Evolutionary conservation across 2,888 invertebrate species (phyloP), one percentile per base, ranked within the genome.

Genomic region (Dasysyrphus tricinctus): DNA sequence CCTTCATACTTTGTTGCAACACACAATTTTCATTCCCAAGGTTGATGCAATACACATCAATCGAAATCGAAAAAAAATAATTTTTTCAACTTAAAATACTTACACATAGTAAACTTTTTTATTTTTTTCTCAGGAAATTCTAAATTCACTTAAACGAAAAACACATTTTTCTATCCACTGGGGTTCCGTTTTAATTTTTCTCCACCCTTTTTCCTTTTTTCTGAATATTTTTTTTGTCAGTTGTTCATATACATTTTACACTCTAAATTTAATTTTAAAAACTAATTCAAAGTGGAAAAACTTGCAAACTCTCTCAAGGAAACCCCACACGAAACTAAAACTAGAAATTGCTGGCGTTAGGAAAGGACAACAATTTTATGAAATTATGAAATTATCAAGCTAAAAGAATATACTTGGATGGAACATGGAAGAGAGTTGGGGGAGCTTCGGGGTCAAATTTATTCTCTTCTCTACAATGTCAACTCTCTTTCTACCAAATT

Each of bases 361-460:
- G 82, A 86, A 74, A 86, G 82, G 82, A 86, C 82, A 61, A 79
- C 74, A 49, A 39, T 67, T 79, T 79, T 67, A 37, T 59, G 70
- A 84, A 84, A 84, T 76, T 67, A 72, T 83, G 80, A 80, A 75
- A 70, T 59, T 65, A 32, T 44, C 70, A 24, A 39, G 54, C 47
- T 37, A 49, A 14, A 47, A 9, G 14, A 67, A 32, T 32, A 32
- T 16, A 63, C 29, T 29, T 39, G 6, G 39, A 19, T 16, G 16
- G 8, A 9, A 12, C 14, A 12, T 37, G 34, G 37, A 19, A 39
- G 32, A 24, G 14, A 32, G 11, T 34, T 12, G 49, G 37, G 32
- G 49, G 14, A 67, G 67, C 67, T 67, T 49, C 11, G 44, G 47
- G 47, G 44, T 32, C 24, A 24, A n/a, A 47, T 14, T 16, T 7